phyloP scores from a whole-genome alignment of 2,888 invertebrate genomes.

The Seira musarum region DNA sequence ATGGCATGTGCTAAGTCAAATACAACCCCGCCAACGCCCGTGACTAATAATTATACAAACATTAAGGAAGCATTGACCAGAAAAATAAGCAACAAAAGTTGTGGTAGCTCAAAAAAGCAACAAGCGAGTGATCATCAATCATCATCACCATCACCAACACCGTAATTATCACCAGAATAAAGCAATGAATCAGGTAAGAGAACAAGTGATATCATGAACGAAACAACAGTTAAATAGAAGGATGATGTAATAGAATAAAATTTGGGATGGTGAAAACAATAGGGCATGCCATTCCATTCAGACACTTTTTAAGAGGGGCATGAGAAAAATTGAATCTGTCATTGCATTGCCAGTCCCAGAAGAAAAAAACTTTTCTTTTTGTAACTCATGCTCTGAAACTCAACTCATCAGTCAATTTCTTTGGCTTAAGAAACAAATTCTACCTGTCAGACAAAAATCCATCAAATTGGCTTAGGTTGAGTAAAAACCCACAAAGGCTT shows the following conservation, averaged over 20 bases:
- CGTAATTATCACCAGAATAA: slow-evolving; percentile 18
- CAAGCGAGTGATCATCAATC: slow-evolving; percentile 20
- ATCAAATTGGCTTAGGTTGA: slow-evolving; percentile 45
- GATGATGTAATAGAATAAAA: slow-evolving; percentile 44
- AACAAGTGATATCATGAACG: neutral
- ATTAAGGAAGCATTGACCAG: slow-evolving; percentile 67
- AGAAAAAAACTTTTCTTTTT: slow-evolving; percentile 29
- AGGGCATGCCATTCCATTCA: neutral
- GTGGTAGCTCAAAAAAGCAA: slow-evolving; percentile 19
- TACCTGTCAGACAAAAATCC: slow-evolving; percentile 54
- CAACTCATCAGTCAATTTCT: slow-evolving; percentile 25
- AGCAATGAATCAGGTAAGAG: slow-evolving; percentile 49
- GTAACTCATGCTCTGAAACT: neutral
- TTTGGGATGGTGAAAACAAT: slow-evolving; percentile 49
- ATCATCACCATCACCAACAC: neutral
- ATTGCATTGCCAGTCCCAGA: slow-evolving; percentile 43
- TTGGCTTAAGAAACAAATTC: slow-evolving; percentile 40
- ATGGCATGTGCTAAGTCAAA: slow-evolving; percentile 33
- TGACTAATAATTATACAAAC: slow-evolving; percentile 64
- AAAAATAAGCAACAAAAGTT: slow-evolving; percentile 50
- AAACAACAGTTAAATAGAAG: slow-evolving; percentile 38
- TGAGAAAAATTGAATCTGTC: slow-evolving; percentile 61
- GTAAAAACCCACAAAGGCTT: slow-evolving; percentile 2
- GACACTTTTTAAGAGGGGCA: slow-evolving; percentile 21
- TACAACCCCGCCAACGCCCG: slow-evolving; percentile 19